phyloP scores from a whole-genome alignment of 2,888 invertebrate species.

The Caenorhabditis drosophilae region DNA sequence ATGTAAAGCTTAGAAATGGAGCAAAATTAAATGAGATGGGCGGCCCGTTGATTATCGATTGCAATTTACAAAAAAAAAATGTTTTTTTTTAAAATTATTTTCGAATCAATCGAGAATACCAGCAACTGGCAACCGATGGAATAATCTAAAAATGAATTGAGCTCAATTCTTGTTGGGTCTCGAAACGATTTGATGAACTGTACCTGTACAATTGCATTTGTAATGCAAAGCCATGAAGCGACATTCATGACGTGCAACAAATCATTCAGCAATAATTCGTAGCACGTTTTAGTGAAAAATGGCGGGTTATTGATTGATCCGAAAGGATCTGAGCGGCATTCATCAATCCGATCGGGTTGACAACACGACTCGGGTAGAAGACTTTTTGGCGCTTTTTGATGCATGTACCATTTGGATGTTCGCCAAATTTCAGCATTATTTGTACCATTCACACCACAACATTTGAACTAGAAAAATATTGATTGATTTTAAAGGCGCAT shows the following conservation, averaged over 20 bases:
- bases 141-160: slow-evolving; percentile 55
- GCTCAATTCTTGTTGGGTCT: neutral
- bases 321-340: slow-evolving; percentile 41
- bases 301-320: slow-evolving; percentile 6
- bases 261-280: slow-evolving; percentile 59
- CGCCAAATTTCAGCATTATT: slow-evolving; percentile 65
- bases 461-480: slow-evolving; percentile 57
- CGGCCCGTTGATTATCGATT: slow-evolving; percentile 2
- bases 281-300: slow-evolving; percentile 63
- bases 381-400: slow-evolving; percentile 49
- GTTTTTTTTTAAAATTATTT: slow-evolving; percentile 42
- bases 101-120: slow-evolving; percentile 62
- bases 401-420: slow-evolving; percentile 69
- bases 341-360: slow-evolving; percentile 23
- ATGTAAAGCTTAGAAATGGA: neutral
- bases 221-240: slow-evolving; percentile 63
- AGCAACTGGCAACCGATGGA: slow-evolving; percentile 59
- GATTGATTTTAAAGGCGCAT: neutral
- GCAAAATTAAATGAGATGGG: neutral
- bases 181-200: neutral
- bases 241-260: slow-evolving; percentile 62
- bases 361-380: slow-evolving; percentile 44
- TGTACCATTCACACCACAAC: slow-evolving; percentile 68
- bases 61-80: neutral
- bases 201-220: slow-evolving; percentile 55